Evolutionary conservation across 1,140 invertebrate species (phyloP).

Genomic region (Armadillidium nasatum): DNA sequence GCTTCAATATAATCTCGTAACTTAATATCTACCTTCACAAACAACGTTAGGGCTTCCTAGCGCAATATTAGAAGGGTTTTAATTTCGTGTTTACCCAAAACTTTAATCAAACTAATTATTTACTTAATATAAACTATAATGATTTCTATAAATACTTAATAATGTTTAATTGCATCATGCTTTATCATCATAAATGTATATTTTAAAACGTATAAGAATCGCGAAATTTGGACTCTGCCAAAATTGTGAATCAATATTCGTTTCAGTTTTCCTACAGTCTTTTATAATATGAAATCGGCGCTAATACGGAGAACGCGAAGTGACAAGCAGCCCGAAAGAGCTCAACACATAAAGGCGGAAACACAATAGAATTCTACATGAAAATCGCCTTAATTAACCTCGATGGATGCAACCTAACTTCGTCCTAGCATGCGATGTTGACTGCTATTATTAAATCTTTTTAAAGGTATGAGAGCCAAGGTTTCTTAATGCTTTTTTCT

Average conservation of each 20-base stretch:
- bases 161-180: too few relatives aligned
- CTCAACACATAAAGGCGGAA: not conserved
- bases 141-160: too few relatives aligned
- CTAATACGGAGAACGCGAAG: not conserved
- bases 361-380: not conserved
- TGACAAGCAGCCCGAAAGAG: not conserved
- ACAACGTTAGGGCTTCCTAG: not conserved
- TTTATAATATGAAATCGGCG: slow-evolving; percentile 12
- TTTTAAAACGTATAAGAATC: too few relatives aligned
- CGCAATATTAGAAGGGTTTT: not conserved
- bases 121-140: too few relatives aligned
- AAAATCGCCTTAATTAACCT: not conserved
- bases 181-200: too few relatives aligned
- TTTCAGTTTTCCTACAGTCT: slow-evolving; percentile 1
- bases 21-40: slow-evolving; percentile 7
- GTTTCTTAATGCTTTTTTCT: slow-evolving; percentile 7
- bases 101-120: too few relatives aligned
- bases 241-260: slow-evolving; percentile 4
- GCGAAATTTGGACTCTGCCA: not conserved
- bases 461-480: not conserved
- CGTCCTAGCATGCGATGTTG: slow-evolving; percentile 6
- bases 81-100: not conserved
- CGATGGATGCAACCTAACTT: slow-evolving; percentile 8
- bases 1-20: slow-evolving; percentile 7
- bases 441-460: slow-evolving; percentile 9